Evolutionary conservation across 2,888 invertebrate species (phyloP).

Genomic region (Rhamphomyia laevipes): DNA sequence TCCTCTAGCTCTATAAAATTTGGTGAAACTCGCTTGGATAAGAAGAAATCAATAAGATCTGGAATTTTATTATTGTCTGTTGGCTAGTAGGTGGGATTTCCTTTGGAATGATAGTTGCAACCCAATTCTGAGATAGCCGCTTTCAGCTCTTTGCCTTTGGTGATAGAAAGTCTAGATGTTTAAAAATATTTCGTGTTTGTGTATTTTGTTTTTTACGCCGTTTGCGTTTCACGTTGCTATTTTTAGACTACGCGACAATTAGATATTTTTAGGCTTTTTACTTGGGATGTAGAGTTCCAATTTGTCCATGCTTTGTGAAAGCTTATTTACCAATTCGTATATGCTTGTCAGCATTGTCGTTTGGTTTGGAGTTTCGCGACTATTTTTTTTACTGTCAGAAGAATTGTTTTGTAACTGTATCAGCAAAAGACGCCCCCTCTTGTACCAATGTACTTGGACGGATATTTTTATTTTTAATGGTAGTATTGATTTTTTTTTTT

Average conservation of each 20-base stretch:
- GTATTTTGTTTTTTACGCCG: neutral
- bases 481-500: neutral
- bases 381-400: too few relatives aligned
- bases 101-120: neutral
- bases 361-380: too few relatives aligned
- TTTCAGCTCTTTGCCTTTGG: neutral
- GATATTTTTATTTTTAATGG: neutral
- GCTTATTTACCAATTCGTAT: neutral
- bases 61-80: neutral
- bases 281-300: neutral
- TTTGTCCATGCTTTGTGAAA: neutral
- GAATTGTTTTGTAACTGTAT: neutral
- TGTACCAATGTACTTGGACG: too few relatives aligned
- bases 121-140: neutral
- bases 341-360: neutral
- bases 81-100: neutral
- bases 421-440: too few relatives aligned
- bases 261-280: neutral
- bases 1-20: neutral
- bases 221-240: neutral
- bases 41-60: slow-evolving; percentile 2
- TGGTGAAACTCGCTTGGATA: neutral
- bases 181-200: neutral
- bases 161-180: neutral
- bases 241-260: neutral